A percentile compares a stretch with the other conserved stretches of the same genome.
These are phyloP conservation scores for Mythimna loreyi DNA, from an alignment of 2,888 invertebrate species.

Conservation along the genomic window DNA sequence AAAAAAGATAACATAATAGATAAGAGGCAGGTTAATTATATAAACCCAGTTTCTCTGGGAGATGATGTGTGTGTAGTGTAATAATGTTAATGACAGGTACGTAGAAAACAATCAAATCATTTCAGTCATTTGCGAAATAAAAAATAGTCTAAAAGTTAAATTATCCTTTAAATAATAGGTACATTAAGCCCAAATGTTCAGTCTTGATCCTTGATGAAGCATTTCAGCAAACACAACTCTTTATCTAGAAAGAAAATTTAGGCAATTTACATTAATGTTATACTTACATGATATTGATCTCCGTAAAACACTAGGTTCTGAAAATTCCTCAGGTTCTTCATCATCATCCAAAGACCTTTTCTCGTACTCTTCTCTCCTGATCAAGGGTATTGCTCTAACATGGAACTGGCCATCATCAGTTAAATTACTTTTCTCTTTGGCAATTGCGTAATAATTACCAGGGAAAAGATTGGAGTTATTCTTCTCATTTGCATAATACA, in stretches of 20 bases:
- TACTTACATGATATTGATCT: constrained; percentile 87
- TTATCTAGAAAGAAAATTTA: background rate
- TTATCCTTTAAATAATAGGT: background rate
- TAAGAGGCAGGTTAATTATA: too few relatives aligned
- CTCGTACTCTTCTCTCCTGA: constrained; percentile 79
- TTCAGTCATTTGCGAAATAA: background rate
- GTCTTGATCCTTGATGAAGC: background rate
- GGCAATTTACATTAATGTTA: constrained; percentile 1
- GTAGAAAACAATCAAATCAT: background rate
- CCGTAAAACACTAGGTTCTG: constrained; percentile 77
- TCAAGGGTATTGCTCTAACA: constrained; percentile 83
- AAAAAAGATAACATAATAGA: too few relatives aligned
- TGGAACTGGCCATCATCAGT: constrained; percentile 69
- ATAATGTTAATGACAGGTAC: background rate
- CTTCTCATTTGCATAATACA: constrained; percentile 78
- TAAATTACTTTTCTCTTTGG: constrained; percentile 85
- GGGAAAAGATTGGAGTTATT: constrained; percentile 86
- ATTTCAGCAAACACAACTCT: background rate
- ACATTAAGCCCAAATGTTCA: background rate
- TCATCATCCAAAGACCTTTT: constrained; percentile 80
- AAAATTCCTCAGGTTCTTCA: constrained; percentile 79
- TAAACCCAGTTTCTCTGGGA: background rate
- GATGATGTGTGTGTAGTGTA: background rate
- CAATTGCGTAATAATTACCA: constrained; percentile 88
- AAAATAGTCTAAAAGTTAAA: too few relatives aligned